These are phyloP conservation scores for Cryptosula pallasiana DNA, from an alignment of 2,888 invertebrate genomes.

Conservation along the genomic window DNA sequence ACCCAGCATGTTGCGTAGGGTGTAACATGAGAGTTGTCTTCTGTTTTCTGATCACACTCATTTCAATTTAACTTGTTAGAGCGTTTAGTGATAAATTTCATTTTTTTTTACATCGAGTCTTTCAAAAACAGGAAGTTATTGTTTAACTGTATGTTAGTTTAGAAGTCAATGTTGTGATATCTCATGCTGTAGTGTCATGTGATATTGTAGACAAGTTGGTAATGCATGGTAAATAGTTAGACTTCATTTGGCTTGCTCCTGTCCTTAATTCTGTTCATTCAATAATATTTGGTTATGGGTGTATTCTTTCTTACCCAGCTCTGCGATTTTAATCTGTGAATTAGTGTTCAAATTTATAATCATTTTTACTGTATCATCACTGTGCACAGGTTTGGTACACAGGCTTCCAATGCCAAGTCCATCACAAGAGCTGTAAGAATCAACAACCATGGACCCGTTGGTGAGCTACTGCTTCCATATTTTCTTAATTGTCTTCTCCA, in stretches of 20 bases:
- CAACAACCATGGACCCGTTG: constrained; percentile 47
- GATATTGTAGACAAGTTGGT: neutral
- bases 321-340: neutral
- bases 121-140: no score
- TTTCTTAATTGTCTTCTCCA: neutral
- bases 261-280: no score
- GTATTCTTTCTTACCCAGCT: neutral
- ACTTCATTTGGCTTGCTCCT: neutral
- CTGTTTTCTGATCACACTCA: no score
- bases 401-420: constrained; percentile 41
- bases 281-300: no score
- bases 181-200: no score
- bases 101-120: no score
- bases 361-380: neutral
- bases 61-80: no score
- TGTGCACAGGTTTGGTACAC: constrained; percentile 41
- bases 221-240: neutral
- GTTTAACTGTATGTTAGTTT: no score
- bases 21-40: no score
- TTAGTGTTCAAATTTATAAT: neutral
- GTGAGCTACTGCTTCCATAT: constrained; percentile 31
- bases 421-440: constrained; percentile 41
- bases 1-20: no score
- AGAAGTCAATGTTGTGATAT: no score
- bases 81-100: no score